Base-by-base conservation (phyloP, 2,113 vertebrate species). In the Chamaea fasciata region DNA sequence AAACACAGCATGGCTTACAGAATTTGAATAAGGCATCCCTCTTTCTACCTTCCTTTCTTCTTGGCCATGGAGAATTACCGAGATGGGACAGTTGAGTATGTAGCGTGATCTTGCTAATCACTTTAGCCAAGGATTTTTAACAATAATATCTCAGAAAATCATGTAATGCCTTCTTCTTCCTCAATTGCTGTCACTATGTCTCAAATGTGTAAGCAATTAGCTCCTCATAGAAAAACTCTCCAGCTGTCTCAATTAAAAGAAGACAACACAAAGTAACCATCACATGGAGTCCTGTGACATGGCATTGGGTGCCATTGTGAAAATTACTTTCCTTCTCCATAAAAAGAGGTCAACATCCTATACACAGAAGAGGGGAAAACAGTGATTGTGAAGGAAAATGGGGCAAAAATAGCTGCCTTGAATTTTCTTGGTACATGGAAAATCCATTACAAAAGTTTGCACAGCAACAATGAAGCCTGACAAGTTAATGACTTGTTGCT, bases 401-500 rank as follows among this genome's bases (percentile, higher is more conserved):
- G 88, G 71, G 69, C 50, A 87, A 84, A 94, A 93, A 84, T 22
- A 96, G 44, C 75, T 73, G 65, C 31, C 82, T 94, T 2, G 1
- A 16, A 52, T 71, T 94, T 88, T 70, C 70, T 77, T 47, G 49
- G 55, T 94, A 95, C 52, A 83, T 35, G 73, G 69, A 95, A 97
- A 96, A 95, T 62, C 82, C 90, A 95, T 89, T 95, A 77, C 17
- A 62, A 14, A 69, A 78, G 46, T 90, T 94, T 81, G 89, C 33
- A 71, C 23, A 78, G 67, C 86, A 95, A 82, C 75, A 95, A n/a
- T 9, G 73, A 94, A 91, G n/a, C 76, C 83, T 57, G 56, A 90
- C 39, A 37, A 83, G 44, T 84, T 74, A 71, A 75, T 20, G 31
- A 95, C n/a, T 57, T 86, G 76, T 76, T 84, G 42, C 42, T 64